Evolutionary conservation across 2,888 invertebrate species (phyloP).

Genomic region (Macrosiphum euphorbiae): DNA sequence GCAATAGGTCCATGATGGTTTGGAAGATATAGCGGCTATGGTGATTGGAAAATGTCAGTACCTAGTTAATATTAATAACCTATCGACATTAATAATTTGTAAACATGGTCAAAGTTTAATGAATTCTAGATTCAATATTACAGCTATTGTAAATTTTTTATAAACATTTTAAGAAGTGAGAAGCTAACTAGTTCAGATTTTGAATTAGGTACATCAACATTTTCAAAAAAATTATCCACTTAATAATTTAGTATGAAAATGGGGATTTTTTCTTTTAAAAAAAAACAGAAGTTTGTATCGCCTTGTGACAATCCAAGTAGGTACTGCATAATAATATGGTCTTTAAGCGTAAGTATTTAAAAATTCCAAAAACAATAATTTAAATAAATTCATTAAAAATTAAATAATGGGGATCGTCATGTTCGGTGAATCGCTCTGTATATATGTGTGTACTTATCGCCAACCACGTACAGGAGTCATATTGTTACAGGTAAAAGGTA

Average conservation of each 20-base stretch:
- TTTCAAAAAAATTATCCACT: background rate
- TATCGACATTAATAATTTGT: background rate
- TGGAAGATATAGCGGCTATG: background rate
- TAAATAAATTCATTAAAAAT: background rate
- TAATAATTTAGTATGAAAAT: background rate
- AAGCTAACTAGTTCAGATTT: no score
- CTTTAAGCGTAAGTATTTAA: background rate
- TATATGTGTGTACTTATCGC: background rate
- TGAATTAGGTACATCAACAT: background rate
- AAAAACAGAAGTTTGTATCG: background rate
- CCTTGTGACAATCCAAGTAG: no score
- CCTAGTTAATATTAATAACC: background rate
- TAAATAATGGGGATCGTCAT: background rate
- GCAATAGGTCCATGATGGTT: background rate
- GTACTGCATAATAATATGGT: background rate
- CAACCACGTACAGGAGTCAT: background rate
- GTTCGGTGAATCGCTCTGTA: background rate
- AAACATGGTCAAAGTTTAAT: background rate
- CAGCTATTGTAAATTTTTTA: background rate
- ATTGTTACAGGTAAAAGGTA: background rate
- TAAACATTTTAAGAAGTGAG: background rate
- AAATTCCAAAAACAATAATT: background rate
- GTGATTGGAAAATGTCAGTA: background rate
- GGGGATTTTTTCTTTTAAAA: background rate
- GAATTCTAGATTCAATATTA: no score